phyloP scores from a whole-genome alignment of 92 coral and sea anemone species.

The Phenganax stokvisi region DNA sequence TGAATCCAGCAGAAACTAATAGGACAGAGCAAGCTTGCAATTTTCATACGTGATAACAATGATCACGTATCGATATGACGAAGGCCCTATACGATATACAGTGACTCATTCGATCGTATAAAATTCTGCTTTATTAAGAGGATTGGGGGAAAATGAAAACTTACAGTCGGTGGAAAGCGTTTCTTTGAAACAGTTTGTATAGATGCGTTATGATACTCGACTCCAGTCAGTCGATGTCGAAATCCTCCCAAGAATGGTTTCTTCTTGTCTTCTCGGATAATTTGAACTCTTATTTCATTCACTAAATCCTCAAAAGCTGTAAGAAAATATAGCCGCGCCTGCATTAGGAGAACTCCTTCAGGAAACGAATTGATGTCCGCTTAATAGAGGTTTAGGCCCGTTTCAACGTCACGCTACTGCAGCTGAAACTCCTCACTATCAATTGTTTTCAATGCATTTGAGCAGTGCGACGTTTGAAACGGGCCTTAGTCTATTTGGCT shows the following conservation, averaged over 20 bases:
- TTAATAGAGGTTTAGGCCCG: no score
- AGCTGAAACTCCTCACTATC: no score
- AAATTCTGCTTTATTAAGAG: neutral
- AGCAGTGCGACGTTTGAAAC: no score
- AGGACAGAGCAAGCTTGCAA: no score
- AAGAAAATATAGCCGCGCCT: neutral
- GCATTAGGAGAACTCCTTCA: neutral
- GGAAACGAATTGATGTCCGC: neutral
- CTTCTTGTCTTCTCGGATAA: constrained; percentile 64
- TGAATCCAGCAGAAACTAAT: no score
- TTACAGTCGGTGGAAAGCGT: constrained; percentile 67
- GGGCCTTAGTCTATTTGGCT: no score
- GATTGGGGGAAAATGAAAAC: neutral
- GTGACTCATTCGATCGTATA: neutral
- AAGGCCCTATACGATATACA: no score
- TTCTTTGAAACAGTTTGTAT: constrained; percentile 83
- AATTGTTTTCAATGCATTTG: no score
- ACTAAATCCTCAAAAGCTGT: constrained; percentile 31
- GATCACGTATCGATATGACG: no score
- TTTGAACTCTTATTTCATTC: constrained; percentile 62
- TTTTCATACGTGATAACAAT: no score
- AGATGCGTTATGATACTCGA: constrained; percentile 83
- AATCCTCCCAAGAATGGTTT: constrained; percentile 89
- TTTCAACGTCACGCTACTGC: no score
- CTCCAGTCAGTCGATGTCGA: constrained; percentile 79